phyloP scores from a whole-genome alignment of 1,140 invertebrate species.

The Stenopsyche tienmushanensis region DNA sequence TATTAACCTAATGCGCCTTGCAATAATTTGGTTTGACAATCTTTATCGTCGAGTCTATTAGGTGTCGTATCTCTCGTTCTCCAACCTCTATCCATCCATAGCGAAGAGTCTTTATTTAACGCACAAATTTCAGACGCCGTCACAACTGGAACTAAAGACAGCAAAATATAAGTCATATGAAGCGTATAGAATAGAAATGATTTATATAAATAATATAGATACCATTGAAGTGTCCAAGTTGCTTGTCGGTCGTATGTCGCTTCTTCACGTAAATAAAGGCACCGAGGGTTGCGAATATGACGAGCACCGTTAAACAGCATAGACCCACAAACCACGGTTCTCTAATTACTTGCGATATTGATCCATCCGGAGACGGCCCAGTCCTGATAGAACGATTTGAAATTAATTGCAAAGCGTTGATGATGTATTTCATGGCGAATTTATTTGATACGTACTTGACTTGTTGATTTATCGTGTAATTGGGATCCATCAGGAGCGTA shows the following conservation, averaged over 20 bases:
- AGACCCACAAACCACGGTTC: constrained; percentile 70
- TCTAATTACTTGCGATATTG: constrained; percentile 45
- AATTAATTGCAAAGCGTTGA: background rate
- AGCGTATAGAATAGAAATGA: background rate
- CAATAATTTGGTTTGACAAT: constrained; percentile 59
- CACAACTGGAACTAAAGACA: constrained; percentile 49
- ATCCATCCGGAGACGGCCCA: constrained; percentile 29
- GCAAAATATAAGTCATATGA: constrained; percentile 4
- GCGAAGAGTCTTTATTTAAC: constrained; percentile 58
- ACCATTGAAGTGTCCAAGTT: constrained; percentile 55
- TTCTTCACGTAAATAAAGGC: constrained; percentile 38
- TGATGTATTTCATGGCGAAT: background rate
- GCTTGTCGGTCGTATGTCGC: constrained; percentile 54
- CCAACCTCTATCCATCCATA: constrained; percentile 66
- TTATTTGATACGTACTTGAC: constrained; percentile 34
- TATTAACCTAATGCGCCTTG: constrained; percentile 47
- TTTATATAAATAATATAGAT: constrained; percentile 13
- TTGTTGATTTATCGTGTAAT: constrained; percentile 44
- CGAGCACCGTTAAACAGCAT: constrained; percentile 63
- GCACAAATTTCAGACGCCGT: constrained; percentile 49
- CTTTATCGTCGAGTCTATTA: constrained; percentile 51
- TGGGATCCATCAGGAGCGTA: constrained; percentile 59
- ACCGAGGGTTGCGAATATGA: constrained; percentile 59
- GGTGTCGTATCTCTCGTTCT: constrained; percentile 51
- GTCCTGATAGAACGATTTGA: constrained; percentile 19